phyloP scores from a whole-genome alignment of 2,797 vertebrate species.

The Varecia variegata region DNA sequence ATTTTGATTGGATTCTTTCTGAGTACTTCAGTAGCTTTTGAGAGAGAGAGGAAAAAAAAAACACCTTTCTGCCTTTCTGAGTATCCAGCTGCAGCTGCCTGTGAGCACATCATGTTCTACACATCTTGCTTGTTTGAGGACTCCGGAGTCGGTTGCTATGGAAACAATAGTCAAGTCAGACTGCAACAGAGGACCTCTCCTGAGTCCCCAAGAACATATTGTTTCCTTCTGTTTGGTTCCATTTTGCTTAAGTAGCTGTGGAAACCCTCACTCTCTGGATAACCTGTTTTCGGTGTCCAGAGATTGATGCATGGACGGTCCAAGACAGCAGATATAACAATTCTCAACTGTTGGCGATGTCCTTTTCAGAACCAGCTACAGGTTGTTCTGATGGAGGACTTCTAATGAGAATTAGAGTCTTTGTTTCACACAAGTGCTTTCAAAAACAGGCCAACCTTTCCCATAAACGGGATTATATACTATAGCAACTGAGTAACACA shows the following conservation, averaged over 20 bases:
- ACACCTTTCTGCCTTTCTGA: background rate
- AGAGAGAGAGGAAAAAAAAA: background rate
- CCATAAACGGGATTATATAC: background rate
- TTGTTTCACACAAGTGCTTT: background rate
- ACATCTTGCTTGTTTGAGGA: background rate
- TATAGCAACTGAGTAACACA: background rate
- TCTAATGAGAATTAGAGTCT: background rate
- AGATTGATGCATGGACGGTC: background rate
- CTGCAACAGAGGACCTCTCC: background rate
- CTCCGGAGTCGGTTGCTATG: slow-evolving; percentile 31
- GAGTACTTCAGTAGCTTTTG: slow-evolving; percentile 3
- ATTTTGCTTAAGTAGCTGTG: slow-evolving; percentile 9
- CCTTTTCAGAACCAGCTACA: background rate
- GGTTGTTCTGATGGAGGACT: background rate
- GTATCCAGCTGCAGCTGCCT: slow-evolving; percentile 25
- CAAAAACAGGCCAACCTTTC: background rate
- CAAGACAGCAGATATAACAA: background rate
- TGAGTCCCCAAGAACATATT: slow-evolving; percentile 36
- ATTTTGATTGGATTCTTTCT: slow-evolving; percentile 46
- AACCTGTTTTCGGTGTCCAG: background rate
- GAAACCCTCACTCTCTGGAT: slow-evolving; percentile 2
- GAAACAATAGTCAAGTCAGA: slow-evolving; percentile 48
- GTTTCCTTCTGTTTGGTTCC: slow-evolving; percentile 27
- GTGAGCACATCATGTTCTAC: background rate
- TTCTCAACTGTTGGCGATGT: background rate